Conservation (phyloP, 1,140 invertebrate species). For the Sycobia sp. region DNA sequence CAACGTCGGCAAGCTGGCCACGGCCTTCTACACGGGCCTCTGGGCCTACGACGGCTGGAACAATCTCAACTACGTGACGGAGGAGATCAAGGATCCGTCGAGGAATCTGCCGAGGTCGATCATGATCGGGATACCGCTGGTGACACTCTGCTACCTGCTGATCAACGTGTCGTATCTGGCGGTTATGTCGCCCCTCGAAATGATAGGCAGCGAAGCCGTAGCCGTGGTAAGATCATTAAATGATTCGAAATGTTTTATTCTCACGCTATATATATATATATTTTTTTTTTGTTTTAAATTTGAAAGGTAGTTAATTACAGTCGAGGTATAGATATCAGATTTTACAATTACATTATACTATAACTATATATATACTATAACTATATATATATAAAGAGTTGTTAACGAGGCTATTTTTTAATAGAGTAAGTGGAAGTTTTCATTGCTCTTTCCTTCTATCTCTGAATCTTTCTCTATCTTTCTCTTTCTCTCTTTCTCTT, state of each 20-base stretch:
- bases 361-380: no score
- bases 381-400: background rate
- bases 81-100: conserved; percentile 98
- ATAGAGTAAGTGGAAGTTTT: background rate
- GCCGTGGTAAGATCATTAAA: conserved; percentile 79
- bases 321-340: no score
- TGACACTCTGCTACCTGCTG: conserved; percentile 93
- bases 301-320: no score
- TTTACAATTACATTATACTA: no score
- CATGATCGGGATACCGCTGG: conserved; percentile 93
- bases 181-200: conserved; percentile 92
- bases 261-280: no score
- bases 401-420: no score
- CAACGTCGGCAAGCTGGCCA: conserved; percentile 82
- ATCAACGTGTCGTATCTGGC: conserved; percentile 97
- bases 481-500: background rate
- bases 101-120: conserved; percentile 95
- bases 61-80: conserved; percentile 98
- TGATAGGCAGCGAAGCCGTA: conserved; percentile 94
- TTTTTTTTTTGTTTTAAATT: background rate
- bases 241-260: no score
- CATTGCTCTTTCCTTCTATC: no score
- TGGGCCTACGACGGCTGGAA: conserved; percentile 99
- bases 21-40: conserved; percentile 95
- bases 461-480: background rate